Conservation (phyloP, 2,113 vertebrate species). For the Peromyscus californicus region DNA sequence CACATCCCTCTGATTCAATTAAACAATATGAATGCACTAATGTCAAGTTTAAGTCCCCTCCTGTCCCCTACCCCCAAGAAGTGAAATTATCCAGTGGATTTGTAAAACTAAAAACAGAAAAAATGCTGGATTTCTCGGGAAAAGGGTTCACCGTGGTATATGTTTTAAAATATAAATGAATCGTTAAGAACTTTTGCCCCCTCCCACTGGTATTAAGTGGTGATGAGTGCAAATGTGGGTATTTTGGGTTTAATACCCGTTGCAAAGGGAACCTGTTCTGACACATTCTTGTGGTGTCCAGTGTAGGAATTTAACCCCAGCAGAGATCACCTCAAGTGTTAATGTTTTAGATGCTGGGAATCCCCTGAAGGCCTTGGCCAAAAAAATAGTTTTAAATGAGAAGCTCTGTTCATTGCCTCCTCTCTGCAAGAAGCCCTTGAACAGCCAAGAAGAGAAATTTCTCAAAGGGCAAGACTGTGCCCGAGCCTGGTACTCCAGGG, state of each 20-base stretch:
- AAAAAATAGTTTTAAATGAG: conserved; percentile 35
- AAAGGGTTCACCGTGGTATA: background rate
- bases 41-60: background rate
- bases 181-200: background rate
- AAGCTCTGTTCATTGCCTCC: conserved; percentile 35
- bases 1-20: conserved; percentile 32
- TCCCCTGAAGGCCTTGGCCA: conserved; percentile 55
- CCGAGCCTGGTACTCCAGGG: conserved; percentile 54
- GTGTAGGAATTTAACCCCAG: conserved; percentile 78
- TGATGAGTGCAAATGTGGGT: background rate
- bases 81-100: background rate
- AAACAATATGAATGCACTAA: background rate
- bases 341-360: conserved; percentile 62
- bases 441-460: conserved; percentile 67
- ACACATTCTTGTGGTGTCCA: conserved; percentile 85
- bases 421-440: conserved; percentile 43
- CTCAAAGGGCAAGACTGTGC: conserved; percentile 69
- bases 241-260: conserved; percentile 61
- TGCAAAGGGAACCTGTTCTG: conserved; percentile 80
- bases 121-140: conserved; percentile 29
- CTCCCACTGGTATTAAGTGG: conserved; percentile 9
- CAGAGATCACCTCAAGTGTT: conserved; percentile 34
- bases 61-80: background rate
- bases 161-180: conserved; percentile 22
- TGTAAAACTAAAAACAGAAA: background rate